Base-by-base conservation (phyloP, 2,797 vertebrate species). In the Synanceia verrucosa region DNA sequence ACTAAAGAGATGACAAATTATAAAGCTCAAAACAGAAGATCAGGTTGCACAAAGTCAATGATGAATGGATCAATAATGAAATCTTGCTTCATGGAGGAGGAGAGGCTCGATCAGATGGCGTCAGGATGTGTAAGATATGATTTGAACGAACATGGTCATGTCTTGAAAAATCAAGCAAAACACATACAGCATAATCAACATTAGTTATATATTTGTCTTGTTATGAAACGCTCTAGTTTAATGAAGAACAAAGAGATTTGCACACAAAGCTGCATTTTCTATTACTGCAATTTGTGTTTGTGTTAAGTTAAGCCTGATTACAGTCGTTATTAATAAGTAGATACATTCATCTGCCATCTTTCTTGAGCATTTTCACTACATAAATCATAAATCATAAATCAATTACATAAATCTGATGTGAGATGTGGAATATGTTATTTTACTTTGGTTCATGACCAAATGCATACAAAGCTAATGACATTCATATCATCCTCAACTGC, bases 61-160 rank as follows among this genome's bases (percentile, higher is more conserved):
- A 37, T 3, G 5, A 26, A 57, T 65, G n/a, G 56, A 73, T 78
- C 67, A 51, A 80, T 78, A 33, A 70, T 59, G 44, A 70, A 75
- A 60, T 78, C 58, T 51, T 26, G 39, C 16, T 8, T 34, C 19
- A 36, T 33, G 47, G 21, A 34, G 29, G 41, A 55, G 24, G 44
- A 14, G 37, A 23, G 41, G 55, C 10, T 60, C 48, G 16, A 58
- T 73, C 39, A 37, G 14, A 57, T 28, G 47, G 26, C 50, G 33
- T 73, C 8, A 48, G 50, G 28, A 53, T 34, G 13, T 23, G 18
- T 6, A 19, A 43, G 43, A 63, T 57, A 24, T 47, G 21, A 48
- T 44, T 43, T 47, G 29, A 69, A 65, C 61, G 36, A 21, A 36
- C 8, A 21, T 19, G 39, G 6, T 1, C 9, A 29, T 29, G 14